These are phyloP conservation scores for Triplophysa dalaica DNA, from an alignment of 2,113 vertebrate genomes.

Conservation along the genomic window DNA sequence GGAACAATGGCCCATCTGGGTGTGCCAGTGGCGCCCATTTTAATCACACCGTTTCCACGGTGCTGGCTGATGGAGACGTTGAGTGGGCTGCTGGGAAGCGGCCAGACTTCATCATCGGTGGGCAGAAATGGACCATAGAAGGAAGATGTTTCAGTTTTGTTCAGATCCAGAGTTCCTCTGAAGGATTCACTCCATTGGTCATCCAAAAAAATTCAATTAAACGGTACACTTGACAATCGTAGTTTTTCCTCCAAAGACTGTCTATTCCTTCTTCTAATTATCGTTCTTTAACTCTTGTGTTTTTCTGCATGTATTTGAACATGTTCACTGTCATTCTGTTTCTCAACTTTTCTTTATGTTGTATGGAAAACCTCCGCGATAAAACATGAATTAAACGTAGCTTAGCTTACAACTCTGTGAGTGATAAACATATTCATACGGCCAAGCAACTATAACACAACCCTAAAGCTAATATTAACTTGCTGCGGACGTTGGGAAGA, in stretches of 20 bases:
- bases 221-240: background rate
- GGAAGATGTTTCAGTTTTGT: constrained; percentile 4
- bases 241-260: background rate
- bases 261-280: background rate
- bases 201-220: background rate
- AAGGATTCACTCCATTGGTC: background rate
- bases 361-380: background rate
- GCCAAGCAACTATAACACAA: background rate
- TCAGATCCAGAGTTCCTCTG: constrained; percentile 18
- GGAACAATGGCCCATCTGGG: constrained; percentile 75
- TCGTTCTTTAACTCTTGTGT: background rate
- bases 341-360: background rate
- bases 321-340: background rate
- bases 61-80: constrained; percentile 76
- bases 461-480: constrained; percentile 40
- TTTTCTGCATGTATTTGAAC: background rate
- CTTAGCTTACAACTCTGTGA: background rate
- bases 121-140: constrained; percentile 13
- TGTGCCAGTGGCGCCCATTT: constrained; percentile 76
- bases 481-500: constrained; percentile 72
- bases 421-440: background rate
- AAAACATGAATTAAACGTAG: too few species aligned
- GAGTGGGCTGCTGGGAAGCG: constrained; percentile 65
- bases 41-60: constrained; percentile 74
- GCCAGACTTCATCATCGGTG: constrained; percentile 59